phyloP scores from a whole-genome alignment of 2,797 vertebrate genomes.

The Trachurus trachurus region DNA sequence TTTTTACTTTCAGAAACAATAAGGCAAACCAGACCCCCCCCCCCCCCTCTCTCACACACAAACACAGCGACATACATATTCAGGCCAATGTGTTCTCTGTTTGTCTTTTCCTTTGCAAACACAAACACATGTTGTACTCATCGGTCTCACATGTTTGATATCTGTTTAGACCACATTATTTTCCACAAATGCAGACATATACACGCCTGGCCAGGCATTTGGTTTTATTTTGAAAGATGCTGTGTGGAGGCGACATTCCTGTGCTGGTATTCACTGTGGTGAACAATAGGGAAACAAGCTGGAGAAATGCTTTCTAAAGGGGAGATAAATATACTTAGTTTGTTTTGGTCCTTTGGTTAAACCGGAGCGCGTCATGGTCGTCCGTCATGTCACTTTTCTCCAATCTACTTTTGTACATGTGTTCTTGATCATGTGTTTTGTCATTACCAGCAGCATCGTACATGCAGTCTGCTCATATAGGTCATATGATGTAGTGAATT shows the following conservation, averaged over 20 bases:
- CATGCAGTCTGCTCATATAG: constrained; percentile 16
- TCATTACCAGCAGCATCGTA: neutral
- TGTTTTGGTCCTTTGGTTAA: constrained; percentile 11
- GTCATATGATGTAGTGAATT: constrained; percentile 31
- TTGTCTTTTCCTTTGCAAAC: constrained; percentile 2
- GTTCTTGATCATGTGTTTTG: constrained; percentile 11
- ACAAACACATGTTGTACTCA: constrained; percentile 14
- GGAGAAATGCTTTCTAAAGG: constrained; percentile 21
- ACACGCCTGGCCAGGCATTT: neutral
- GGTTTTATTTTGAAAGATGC: constrained; percentile 40
- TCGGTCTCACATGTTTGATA: constrained; percentile 9
- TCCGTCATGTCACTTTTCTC: neutral
- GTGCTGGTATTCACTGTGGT: constrained; percentile 29
- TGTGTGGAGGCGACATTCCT: constrained; percentile 34
- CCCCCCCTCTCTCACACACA: too few species aligned
- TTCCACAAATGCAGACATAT: constrained; percentile 17
- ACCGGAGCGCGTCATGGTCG: neutral
- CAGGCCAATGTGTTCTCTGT: constrained; percentile 1
- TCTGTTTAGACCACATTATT: constrained; percentile 18
- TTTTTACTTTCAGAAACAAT: too few species aligned
- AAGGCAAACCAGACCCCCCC: neutral
- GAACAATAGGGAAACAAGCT: neutral
- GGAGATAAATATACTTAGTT: neutral
- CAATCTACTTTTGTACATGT: neutral
- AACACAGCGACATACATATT: neutral